Base-by-base conservation (phyloP, 2,797 vertebrate genomes). In the Saguinus oedipus region DNA sequence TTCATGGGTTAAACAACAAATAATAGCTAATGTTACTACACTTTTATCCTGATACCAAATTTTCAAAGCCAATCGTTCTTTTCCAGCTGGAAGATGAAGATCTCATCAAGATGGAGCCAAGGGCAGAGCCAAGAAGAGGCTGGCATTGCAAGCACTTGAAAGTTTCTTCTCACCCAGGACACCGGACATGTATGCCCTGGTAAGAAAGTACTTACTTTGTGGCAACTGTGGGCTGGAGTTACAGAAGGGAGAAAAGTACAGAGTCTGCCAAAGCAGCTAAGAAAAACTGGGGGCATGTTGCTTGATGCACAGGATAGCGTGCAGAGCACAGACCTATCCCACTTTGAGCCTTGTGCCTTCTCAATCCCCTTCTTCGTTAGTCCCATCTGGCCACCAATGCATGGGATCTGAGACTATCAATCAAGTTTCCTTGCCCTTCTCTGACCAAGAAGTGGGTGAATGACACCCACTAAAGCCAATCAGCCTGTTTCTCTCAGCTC, bases 81-180 rank as follows among this genome's bases (percentile, higher is more conserved):
- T 20, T 26, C 33, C 81, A 30, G 1, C 13, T 1, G 36, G 42
- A 50, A 26, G 55, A 33, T 6, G 12, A 39, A 59, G 36, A 20
- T 48, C 57, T 70, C 12, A 36, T 36, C 1, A 0, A 68, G 48
- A 30, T 1, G 42, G 42, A 33, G 42, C 5, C 61, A 17, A 64
- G 44, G 14, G 0, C 2, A 0, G 55, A 26, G 19, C 0, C 1
- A n/a, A n/a, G 39, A 39, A 1, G 10, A 57, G 33, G 13, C 0
- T 1, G 17, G 26, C 55, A 3, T 6, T 24, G 0, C 44, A 15
- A 24, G 64, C 48, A 0, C 13, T 13, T 7, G 1, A 26, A 59
- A 48, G 27, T 3, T 19, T n/a, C 26, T 30, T 55, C 39, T 80
- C 4, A 3, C 13, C 33, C 19, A 26, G 33, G 9, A 42, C 1